Percentiles rank a stretch among this genome's conserved stretches.
Conservation (phyloP, 2,797 vertebrate genomes). For the Limosa lapponica region DNA sequence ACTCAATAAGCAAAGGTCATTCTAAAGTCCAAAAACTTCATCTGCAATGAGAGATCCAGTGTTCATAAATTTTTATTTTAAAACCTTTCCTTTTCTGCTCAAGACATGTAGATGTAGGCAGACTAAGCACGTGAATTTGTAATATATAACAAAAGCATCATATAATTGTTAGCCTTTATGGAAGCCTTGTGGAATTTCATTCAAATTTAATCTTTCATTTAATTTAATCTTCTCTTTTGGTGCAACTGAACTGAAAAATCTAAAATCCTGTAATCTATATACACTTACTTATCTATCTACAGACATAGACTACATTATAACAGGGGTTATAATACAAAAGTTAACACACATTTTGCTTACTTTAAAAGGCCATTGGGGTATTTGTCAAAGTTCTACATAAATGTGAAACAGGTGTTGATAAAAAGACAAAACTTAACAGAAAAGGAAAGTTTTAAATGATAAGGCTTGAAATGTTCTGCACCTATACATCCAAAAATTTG, state of each 20-base stretch:
- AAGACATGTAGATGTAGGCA: background rate
- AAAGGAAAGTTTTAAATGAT: slow-evolving; percentile 8
- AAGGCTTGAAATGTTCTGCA: slow-evolving; percentile 1
- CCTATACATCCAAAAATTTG: background rate
- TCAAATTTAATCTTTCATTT: background rate
- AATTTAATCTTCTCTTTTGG: background rate
- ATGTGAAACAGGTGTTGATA: background rate
- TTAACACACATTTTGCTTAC: background rate
- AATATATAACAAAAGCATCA: background rate
- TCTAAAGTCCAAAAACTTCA: background rate
- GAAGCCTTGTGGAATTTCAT: background rate
- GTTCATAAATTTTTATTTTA: background rate
- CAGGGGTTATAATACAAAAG: background rate
- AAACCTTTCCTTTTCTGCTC: background rate
- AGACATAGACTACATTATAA: background rate
- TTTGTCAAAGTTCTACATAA: background rate
- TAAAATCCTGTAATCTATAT: background rate
- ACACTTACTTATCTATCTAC: background rate
- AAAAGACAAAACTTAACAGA: background rate
- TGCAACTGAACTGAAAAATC: background rate
- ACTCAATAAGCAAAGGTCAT: background rate
- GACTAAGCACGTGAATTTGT: background rate
- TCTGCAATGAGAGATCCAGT: background rate
- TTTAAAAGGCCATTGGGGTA: background rate
- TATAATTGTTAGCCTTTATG: background rate